Evolutionary conservation across 1,140 invertebrate genomes (phyloP).

Genomic region (Melipona quadrifasciata): DNA sequence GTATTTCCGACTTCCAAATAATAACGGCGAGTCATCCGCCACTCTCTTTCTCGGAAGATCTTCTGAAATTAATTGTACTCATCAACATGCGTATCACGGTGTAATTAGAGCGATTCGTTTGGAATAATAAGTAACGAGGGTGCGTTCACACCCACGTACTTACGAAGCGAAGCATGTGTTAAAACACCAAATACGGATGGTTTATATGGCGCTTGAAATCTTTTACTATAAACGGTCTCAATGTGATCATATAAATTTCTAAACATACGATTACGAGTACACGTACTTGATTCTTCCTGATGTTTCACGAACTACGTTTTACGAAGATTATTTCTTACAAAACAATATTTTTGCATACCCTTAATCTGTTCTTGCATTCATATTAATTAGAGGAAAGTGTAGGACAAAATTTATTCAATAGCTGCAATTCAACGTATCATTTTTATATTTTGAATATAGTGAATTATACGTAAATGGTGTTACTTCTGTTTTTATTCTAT

Average conservation of each 20-base stretch:
- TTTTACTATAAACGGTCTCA: conserved; percentile 17
- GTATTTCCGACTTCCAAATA: conserved; percentile 1
- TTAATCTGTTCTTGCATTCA: background rate
- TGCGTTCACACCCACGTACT: conserved; percentile 68
- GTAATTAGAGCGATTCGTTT: conserved; percentile 72
- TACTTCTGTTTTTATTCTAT: background rate
- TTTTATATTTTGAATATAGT: background rate
- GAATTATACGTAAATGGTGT: background rate
- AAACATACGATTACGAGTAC: background rate
- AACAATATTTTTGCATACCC: background rate
- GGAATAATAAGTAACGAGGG: conserved; percentile 63
- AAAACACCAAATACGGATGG: conserved; percentile 67
- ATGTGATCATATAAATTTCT: background rate
- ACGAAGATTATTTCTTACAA: background rate
- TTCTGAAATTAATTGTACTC: conserved; percentile 57
- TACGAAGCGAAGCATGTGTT: conserved; percentile 30
- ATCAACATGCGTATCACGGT: conserved; percentile 51
- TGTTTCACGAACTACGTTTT: no score
- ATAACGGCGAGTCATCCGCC: background rate
- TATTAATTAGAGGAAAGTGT: background rate
- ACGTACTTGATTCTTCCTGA: background rate
- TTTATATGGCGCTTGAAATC: conserved; percentile 47
- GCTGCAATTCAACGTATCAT: background rate
- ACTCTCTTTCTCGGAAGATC: conserved; percentile 31
- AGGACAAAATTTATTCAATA: background rate